These are phyloP conservation scores for Corella eumyota DNA, from an alignment of 23 tunicate species.

Conservation along the genomic window DNA sequence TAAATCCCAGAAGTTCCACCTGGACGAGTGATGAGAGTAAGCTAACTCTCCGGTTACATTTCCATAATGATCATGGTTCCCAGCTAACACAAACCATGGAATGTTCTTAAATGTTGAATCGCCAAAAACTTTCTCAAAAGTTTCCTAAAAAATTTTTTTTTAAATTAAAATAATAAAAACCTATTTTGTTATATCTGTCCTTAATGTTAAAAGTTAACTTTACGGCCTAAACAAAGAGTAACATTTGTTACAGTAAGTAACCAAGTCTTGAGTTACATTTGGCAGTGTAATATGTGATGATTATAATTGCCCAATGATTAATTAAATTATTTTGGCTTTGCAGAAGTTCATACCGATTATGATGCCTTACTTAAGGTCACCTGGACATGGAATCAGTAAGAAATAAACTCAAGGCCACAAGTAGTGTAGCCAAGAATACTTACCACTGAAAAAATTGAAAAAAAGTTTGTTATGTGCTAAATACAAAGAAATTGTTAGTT, in stretches of 20 bases:
- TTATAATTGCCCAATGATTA: too few species aligned
- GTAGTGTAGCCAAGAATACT: background rate
- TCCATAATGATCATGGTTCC: slow-evolving; percentile 94
- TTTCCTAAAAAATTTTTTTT: slow-evolving; percentile 28
- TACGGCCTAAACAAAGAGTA: too few species aligned
- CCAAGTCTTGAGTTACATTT: too few species aligned
- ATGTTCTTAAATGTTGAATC: slow-evolving; percentile 23
- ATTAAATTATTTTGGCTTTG: too few species aligned
- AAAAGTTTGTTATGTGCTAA: background rate
- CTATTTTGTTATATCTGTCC: too few species aligned
- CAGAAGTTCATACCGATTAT: too few species aligned
- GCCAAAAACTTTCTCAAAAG: slow-evolving; percentile 76
- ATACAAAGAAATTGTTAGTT: background rate
- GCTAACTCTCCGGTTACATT: slow-evolving; percentile 67
- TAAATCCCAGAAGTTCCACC: slow-evolving; percentile 67
- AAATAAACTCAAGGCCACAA: background rate
- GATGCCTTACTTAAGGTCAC: too few species aligned
- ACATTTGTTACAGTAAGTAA: too few species aligned
- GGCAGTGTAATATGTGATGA: too few species aligned
- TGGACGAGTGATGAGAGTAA: slow-evolving; percentile 51
- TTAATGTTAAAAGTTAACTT: too few species aligned
- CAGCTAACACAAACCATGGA: slow-evolving; percentile 79
- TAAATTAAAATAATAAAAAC: too few species aligned
- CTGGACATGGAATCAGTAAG: too few species aligned
- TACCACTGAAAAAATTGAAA: background rate